Evolutionary conservation across 2,888 invertebrate species (phyloP).

Genomic region (Sphinx pinastri): DNA sequence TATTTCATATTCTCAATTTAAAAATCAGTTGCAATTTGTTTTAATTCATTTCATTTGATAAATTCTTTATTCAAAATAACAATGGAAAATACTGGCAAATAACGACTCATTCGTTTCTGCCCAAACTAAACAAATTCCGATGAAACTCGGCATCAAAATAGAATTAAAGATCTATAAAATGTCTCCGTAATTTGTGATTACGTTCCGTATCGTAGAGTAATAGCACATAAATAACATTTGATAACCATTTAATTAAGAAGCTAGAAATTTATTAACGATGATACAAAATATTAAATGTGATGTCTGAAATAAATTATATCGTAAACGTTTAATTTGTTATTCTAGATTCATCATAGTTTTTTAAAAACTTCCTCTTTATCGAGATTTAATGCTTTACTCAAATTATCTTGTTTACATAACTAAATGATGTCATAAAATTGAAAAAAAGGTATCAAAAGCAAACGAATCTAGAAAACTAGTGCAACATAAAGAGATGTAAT

Average conservation of each 20-base stretch:
- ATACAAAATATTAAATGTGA: not conserved
- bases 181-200: constrained; percentile 12
- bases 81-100: no score
- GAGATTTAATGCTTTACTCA: not conserved
- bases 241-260: constrained; percentile 8
- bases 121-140: not conserved
- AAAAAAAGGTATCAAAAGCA: not conserved
- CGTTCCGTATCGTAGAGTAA: not conserved
- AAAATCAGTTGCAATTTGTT: no score
- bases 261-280: not conserved
- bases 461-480: not conserved
- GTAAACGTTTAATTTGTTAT: no score
- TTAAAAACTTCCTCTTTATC: not conserved
- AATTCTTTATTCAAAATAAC: no score
- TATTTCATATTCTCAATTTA: no score
- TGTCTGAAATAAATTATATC: not conserved
- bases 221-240: not conserved
- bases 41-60: no score
- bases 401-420: not conserved
- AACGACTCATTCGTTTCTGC: no score
- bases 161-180: not conserved
- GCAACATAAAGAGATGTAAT: not conserved
- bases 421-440: not conserved
- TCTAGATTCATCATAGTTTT: no score
- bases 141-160: not conserved